phyloP scores from a whole-genome alignment of 2,113 vertebrate genomes.

The Bombycilla garrulus region DNA sequence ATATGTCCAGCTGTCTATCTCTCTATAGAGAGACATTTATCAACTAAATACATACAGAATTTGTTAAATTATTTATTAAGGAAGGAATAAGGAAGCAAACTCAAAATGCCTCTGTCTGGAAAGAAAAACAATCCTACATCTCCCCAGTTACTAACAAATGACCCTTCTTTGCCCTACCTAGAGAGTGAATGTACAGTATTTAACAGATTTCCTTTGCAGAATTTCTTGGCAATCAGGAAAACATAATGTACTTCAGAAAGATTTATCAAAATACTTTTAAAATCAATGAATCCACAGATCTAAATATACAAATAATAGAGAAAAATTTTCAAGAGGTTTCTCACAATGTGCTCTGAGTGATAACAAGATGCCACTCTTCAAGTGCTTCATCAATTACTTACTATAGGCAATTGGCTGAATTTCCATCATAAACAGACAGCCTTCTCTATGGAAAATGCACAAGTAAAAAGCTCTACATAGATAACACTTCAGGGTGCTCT shows the following conservation, averaged over 20 bases:
- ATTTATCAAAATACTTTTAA: conserved; percentile 55
- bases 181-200: background rate
- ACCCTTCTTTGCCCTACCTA: background rate
- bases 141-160: background rate
- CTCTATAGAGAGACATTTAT: background rate
- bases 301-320: conserved; percentile 57
- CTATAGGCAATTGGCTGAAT: conserved; percentile 2
- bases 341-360: background rate
- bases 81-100: background rate
- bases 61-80: background rate
- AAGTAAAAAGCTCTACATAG: background rate
- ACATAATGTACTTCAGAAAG: background rate
- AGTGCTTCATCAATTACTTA: conserved; percentile 31
- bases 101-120: background rate
- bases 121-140: background rate
- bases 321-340: conserved; percentile 26
- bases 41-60: background rate
- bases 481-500: background rate
- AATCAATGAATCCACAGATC: conserved; percentile 35
- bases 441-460: background rate
- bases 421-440: background rate
- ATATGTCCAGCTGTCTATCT: background rate
- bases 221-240: background rate
- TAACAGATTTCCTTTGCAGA: background rate
- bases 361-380: conserved; percentile 10